These are phyloP conservation scores for Paraescarpia echinospica DNA, from an alignment of 1,140 invertebrate genomes.

Conservation along the genomic window DNA sequence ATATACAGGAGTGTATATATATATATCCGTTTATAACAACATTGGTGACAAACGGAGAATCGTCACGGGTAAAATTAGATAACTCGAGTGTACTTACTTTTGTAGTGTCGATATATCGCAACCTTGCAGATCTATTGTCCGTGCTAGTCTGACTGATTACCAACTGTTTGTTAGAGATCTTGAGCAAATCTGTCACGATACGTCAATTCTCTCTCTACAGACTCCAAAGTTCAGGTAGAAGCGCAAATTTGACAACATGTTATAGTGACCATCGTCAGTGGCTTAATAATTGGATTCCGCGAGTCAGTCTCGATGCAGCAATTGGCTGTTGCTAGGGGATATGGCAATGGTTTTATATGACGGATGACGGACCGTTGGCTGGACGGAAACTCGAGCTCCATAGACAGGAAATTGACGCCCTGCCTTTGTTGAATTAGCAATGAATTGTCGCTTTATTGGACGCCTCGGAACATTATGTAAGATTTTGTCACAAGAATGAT, in stretches of 20 bases:
- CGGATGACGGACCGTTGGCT: not conserved
- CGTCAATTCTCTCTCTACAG: not conserved
- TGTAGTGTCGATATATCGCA: not conserved
- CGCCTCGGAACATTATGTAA: not conserved
- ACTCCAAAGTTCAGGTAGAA: not conserved
- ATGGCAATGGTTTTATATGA: not conserved
- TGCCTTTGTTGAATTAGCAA: not conserved
- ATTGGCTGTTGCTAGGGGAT: not conserved
- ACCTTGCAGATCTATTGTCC: not conserved
- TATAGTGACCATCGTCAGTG: not conserved
- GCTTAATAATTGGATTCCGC: not conserved
- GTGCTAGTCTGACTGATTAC: not conserved
- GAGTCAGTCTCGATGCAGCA: not conserved
- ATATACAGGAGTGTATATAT: too few relatives aligned
- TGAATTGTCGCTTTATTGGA: not conserved
- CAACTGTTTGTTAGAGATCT: not conserved
- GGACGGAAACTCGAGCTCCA: not conserved
- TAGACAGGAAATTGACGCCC: not conserved
- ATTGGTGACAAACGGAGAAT: too few relatives aligned
- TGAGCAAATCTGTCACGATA: not conserved
- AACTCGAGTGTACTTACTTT: not conserved
- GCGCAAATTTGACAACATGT: not conserved
- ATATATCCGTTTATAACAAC: too few relatives aligned
- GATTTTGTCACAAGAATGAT: not conserved
- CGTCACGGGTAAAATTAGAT: not conserved